Conservation (phyloP, 2,797 vertebrate genomes). For the Lagocephalus sceleratus region DNA sequence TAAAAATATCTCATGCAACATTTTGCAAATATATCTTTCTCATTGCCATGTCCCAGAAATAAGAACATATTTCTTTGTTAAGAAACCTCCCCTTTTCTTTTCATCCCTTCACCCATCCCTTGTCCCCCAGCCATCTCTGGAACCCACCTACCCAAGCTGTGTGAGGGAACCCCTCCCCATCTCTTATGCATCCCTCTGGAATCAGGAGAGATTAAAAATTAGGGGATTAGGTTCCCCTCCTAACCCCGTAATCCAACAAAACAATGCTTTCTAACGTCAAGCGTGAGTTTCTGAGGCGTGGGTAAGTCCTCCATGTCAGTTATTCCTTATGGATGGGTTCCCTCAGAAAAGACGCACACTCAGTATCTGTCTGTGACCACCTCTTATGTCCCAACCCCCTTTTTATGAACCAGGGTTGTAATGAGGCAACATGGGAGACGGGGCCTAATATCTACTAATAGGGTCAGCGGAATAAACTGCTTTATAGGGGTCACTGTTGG, state of each 20-base stretch:
- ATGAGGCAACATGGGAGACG: constrained; percentile 73
- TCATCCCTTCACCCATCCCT: constrained; percentile 31
- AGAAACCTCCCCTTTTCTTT: constrained; percentile 41
- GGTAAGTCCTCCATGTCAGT: constrained; percentile 70
- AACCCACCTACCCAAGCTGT: constrained; percentile 64
- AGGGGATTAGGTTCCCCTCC: constrained; percentile 72
- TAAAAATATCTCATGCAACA: background rate
- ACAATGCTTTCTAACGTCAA: constrained; percentile 72
- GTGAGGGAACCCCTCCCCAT: constrained; percentile 50
- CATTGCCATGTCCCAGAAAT: constrained; percentile 9
- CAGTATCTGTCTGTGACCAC: constrained; percentile 51
- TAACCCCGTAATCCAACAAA: constrained; percentile 76
- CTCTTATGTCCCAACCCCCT: constrained; percentile 53
- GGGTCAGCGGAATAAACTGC: constrained; percentile 69
- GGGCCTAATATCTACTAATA: constrained; percentile 73
- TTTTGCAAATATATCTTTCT: background rate
- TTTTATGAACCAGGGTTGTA: constrained; percentile 53
- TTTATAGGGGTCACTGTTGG: constrained; percentile 64
- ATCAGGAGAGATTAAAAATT: constrained; percentile 79
- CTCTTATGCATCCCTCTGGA: constrained; percentile 64
- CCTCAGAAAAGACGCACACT: constrained; percentile 67
- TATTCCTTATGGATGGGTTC: constrained; percentile 77
- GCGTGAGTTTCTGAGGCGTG: constrained; percentile 61
- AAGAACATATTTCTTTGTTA: constrained; percentile 66
- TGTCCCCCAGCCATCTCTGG: constrained; percentile 18